Conservation (phyloP, 1,140 invertebrate genomes). For the Andricus grossulariae region DNA sequence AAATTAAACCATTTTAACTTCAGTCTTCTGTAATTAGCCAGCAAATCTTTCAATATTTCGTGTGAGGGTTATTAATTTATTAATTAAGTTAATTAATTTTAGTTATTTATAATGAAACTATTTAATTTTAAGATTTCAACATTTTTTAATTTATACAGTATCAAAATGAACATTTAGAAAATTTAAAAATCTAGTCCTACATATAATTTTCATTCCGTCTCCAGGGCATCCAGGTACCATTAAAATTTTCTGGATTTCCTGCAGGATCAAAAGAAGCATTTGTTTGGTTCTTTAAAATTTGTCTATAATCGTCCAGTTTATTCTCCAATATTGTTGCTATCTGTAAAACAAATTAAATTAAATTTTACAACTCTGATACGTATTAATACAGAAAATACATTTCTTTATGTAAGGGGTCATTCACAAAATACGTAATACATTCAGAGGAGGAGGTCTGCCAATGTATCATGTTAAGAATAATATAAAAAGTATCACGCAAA, state of each 20-base stretch:
- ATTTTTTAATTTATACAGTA: not conserved
- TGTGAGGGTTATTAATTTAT: too few species aligned
- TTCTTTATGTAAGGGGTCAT: not conserved
- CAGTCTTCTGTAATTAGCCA: too few species aligned
- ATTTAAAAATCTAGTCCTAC: not conserved
- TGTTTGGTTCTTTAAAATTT: conserved; percentile 58
- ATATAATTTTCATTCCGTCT: conserved; percentile 40
- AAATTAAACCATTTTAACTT: too few species aligned
- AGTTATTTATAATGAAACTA: too few species aligned
- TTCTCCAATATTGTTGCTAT: conserved; percentile 55
- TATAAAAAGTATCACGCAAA: too few species aligned
- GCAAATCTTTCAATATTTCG: too few species aligned
- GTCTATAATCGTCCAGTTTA: conserved; percentile 59
- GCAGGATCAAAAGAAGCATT: conserved; percentile 60
- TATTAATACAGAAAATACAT: not conserved
- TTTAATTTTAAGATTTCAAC: too few species aligned
- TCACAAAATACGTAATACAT: too few species aligned
- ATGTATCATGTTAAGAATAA: too few species aligned
- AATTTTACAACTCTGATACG: conserved; percentile 24
- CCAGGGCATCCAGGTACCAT: conserved; percentile 74
- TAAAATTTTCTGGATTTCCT: conserved; percentile 66
- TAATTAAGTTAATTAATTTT: too few species aligned
- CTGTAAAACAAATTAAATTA: conserved; percentile 46
- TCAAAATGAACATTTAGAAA: not conserved
- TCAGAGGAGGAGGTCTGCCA: too few species aligned